These are phyloP conservation scores for Rhorus exstirpatorius DNA, from an alignment of 2,888 invertebrate species.

Conservation along the genomic window DNA sequence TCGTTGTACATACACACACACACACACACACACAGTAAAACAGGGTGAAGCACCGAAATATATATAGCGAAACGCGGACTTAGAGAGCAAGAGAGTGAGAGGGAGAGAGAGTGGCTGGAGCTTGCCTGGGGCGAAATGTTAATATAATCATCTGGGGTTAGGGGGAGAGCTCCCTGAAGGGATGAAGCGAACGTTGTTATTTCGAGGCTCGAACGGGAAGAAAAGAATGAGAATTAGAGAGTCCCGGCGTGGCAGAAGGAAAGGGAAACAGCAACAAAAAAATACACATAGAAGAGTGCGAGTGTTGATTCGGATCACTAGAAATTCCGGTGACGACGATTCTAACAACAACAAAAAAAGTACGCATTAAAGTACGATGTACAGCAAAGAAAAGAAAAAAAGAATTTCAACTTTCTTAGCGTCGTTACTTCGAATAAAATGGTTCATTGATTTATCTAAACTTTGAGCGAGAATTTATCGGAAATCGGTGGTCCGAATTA, in stretches of 20 bases:
- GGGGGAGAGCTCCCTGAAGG: conserved; percentile 61
- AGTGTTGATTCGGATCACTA: conserved; percentile 1
- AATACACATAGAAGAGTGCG: conserved; percentile 7
- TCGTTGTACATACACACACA: conserved; percentile 23
- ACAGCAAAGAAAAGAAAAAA: too few species aligned
- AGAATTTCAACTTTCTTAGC: too few species aligned
- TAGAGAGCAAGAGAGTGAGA: conserved; percentile 27
- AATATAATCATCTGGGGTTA: conserved; percentile 71
- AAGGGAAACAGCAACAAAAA: conserved; percentile 31
- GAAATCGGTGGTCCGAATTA: neutral
- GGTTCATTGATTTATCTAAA: too few species aligned
- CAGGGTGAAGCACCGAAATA: conserved; percentile 49
- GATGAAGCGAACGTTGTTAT: conserved; percentile 76
- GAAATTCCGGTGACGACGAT: too few species aligned
- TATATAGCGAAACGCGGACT: conserved; percentile 52
- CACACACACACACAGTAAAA: neutral
- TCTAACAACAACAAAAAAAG: too few species aligned
- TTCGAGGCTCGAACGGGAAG: conserved; percentile 66
- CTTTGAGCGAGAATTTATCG: too few species aligned
- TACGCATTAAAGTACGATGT: too few species aligned
- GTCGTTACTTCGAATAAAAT: too few species aligned
- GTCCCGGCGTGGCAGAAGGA: conserved; percentile 42
- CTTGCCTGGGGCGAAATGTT: conserved; percentile 64
- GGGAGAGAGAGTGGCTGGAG: conserved; percentile 48
- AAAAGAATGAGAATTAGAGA: conserved; percentile 68